phyloP scores from a whole-genome alignment of 2,113 vertebrate genomes.

The Willisornis vidua region DNA sequence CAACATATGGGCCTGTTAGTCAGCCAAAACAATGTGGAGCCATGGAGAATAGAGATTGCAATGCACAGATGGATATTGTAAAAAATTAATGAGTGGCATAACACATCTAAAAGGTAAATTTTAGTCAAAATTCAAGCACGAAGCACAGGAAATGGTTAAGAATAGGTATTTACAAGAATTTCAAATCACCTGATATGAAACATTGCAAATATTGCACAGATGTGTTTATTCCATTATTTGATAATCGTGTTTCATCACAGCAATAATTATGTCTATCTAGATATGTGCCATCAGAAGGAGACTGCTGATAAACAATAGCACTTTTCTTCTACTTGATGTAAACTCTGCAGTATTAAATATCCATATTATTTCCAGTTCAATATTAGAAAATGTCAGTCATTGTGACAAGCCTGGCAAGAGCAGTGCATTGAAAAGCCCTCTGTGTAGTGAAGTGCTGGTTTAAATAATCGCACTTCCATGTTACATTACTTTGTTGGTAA shows the following conservation, averaged over 20 bases:
- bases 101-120: constrained; percentile 86
- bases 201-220: constrained; percentile 67
- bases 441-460: constrained; percentile 62
- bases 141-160: constrained; percentile 70
- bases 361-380: constrained; percentile 83
- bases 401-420: constrained; percentile 73
- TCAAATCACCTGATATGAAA: constrained; percentile 63
- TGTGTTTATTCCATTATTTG: constrained; percentile 69
- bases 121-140: constrained; percentile 81
- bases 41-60: constrained; percentile 78
- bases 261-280: constrained; percentile 75
- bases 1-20: constrained; percentile 85
- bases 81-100: constrained; percentile 88
- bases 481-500: constrained; percentile 73
- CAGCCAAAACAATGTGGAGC: constrained; percentile 82
- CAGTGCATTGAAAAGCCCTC: constrained; percentile 61
- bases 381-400: constrained; percentile 83
- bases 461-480: constrained; percentile 72
- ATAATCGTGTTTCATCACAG: constrained; percentile 73
- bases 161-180: constrained; percentile 66
- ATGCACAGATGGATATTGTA: constrained; percentile 89
- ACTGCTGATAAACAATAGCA: constrained; percentile 80
- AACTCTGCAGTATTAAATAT: constrained; percentile 79
- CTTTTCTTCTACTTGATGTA: constrained; percentile 77
- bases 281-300: constrained; percentile 70